These are phyloP conservation scores for Drosophila melanogaster DNA, from an alignment of 1,140 invertebrate genomes.

Conservation along the genomic window DNA sequence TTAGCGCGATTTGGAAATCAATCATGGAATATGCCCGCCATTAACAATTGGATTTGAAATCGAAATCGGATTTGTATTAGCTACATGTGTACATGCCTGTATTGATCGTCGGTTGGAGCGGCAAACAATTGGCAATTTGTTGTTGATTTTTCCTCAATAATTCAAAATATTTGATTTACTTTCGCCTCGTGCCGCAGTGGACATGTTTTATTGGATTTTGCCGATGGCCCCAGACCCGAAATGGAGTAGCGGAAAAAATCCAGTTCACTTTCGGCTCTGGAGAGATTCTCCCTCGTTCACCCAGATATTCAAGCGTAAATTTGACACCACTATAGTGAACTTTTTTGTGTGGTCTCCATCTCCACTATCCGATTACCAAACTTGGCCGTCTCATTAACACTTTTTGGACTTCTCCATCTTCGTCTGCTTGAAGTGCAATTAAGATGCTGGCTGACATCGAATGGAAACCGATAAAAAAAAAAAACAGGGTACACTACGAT, in stretches of 20 bases:
- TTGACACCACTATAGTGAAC: constrained; percentile 51
- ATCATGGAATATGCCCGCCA: constrained; percentile 69
- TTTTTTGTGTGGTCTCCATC: constrained; percentile 19
- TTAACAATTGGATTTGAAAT: constrained; percentile 71
- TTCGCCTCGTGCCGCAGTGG: constrained; percentile 47
- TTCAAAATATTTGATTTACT: constrained; percentile 64
- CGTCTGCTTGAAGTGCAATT: constrained; percentile 34
- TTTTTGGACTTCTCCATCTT: constrained; percentile 27
- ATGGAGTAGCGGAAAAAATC: constrained; percentile 27
- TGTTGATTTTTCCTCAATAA: constrained; percentile 66
- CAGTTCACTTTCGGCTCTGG: constrained; percentile 24
- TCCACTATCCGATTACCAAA: constrained; percentile 67
- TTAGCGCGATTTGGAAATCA: constrained; percentile 53
- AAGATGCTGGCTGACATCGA: constrained; percentile 29
- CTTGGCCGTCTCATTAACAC: constrained; percentile 48
- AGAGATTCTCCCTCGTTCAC: constrained; percentile 60
- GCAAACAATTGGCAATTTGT: constrained; percentile 52
- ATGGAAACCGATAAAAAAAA: constrained; percentile 1
- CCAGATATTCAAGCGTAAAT: constrained; percentile 46
- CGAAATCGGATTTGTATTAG: constrained; percentile 53
- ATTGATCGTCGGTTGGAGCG: constrained; percentile 9
- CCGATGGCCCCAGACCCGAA: neutral
- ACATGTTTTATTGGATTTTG: constrained; percentile 43
- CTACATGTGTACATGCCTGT: constrained; percentile 22
- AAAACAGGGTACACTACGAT: neutral